A percentile compares a stretch with the other conserved stretches of the same genome.
These are phyloP conservation scores for Drosophila paulistorum DNA, from an alignment of 1,140 invertebrate genomes.

Conservation along the genomic window DNA sequence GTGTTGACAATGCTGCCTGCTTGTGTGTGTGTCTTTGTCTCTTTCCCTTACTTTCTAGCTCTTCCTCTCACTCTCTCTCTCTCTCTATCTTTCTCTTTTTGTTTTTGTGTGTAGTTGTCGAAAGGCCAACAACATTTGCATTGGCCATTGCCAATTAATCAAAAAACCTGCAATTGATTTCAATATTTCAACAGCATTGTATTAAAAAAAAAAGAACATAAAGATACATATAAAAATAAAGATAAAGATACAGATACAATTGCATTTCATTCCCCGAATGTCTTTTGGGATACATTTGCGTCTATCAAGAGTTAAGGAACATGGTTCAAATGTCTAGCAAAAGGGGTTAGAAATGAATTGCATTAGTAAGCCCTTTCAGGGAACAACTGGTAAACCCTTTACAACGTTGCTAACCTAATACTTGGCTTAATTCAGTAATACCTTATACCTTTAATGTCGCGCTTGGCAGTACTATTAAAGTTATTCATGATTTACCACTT, in stretches of 20 bases:
- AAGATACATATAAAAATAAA: background rate
- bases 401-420: background rate
- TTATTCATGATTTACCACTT: no score
- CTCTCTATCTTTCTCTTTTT: background rate
- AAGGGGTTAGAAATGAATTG: background rate
- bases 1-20: conserved; percentile 58
- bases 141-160: conserved; percentile 73
- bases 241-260: conserved; percentile 7
- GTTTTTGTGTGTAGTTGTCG: conserved; percentile 30
- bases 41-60: background rate
- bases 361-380: background rate
- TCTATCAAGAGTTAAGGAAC: background rate
- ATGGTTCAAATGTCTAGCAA: background rate
- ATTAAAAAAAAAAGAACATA: conserved; percentile 19
- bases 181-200: conserved; percentile 69
- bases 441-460: no score
- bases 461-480: no score
- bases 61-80: background rate
- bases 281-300: conserved; percentile 6
- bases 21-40: conserved; percentile 21
- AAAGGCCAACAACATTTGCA: conserved; percentile 74
- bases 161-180: conserved; percentile 68
- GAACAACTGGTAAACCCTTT: background rate
- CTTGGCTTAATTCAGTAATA: no score
- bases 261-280: conserved; percentile 7